Conservation (phyloP, 2,888 invertebrate species). For the Iphiclides podalirius region DNA sequence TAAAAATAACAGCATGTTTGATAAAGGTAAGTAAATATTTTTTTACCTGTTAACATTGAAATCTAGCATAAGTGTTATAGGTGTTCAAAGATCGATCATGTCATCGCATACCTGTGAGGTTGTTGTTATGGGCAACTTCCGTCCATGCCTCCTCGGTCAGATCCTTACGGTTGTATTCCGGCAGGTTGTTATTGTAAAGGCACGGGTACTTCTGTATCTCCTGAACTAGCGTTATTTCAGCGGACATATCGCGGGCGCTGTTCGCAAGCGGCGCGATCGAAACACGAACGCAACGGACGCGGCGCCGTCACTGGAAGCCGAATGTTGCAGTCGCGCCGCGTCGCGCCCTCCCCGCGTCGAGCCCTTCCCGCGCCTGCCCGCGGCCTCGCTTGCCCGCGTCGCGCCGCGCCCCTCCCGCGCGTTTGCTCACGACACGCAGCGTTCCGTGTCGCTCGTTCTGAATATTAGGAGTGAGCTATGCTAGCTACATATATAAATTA, state of each 20-base stretch:
- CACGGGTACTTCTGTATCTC: constrained; percentile 41
- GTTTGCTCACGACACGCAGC: not conserved
- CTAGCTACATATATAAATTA: no score
- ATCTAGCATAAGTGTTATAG: no score
- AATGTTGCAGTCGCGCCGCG: constrained; percentile 27
- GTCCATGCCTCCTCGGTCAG: constrained; percentile 41
- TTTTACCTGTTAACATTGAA: no score
- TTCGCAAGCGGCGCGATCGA: constrained; percentile 5
- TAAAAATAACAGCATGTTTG: no score
- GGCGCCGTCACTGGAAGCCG: constrained; percentile 15
- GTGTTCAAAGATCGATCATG: no score
- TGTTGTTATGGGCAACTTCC: constrained; percentile 34
- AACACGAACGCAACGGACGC: constrained; percentile 29
- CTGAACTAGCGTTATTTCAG: constrained; percentile 40
- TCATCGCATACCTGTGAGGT: constrained; percentile 40
- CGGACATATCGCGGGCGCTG: constrained; percentile 31
- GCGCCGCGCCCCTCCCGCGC: constrained; percentile 7
- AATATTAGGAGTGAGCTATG: no score
- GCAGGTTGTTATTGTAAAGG: constrained; percentile 39
- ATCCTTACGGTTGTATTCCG: constrained; percentile 44
- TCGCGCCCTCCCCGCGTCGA: constrained; percentile 35
- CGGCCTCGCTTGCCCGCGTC: constrained; percentile 14
- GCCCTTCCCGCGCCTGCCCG: constrained; percentile 23
- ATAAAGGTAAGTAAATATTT: no score
- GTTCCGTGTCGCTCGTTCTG: no score